phyloP scores from a whole-genome alignment of 1,140 invertebrate species.

The Orchesella cincta region DNA sequence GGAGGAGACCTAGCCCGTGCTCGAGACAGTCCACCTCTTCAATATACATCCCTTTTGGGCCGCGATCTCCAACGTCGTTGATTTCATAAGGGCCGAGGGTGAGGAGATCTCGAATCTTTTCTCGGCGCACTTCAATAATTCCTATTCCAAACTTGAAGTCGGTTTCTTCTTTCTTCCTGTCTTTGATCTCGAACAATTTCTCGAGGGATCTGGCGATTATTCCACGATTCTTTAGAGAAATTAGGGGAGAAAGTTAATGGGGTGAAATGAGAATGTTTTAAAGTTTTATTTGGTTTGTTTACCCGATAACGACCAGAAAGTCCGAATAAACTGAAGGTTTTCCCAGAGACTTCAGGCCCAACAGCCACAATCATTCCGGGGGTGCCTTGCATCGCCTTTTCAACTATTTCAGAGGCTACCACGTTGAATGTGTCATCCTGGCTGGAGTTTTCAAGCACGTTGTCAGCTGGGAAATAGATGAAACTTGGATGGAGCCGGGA shows the following conservation, averaged over 20 bases:
- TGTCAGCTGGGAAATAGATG: background rate
- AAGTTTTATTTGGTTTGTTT: constrained; percentile 2
- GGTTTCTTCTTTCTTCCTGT: background rate
- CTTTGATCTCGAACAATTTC: constrained; percentile 31
- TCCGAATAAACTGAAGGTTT: constrained; percentile 43
- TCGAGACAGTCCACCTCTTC: constrained; percentile 37
- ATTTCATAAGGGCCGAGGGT: constrained; percentile 36
- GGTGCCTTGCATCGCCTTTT: constrained; percentile 39
- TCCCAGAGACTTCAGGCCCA: constrained; percentile 40
- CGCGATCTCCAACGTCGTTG: constrained; percentile 27
- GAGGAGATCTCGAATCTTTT: constrained; percentile 42
- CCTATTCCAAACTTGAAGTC: constrained; percentile 32
- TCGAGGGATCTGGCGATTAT: constrained; percentile 37
- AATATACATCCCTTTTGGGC: constrained; percentile 36
- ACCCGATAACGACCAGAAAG: constrained; percentile 33
- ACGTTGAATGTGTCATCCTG: constrained; percentile 35
- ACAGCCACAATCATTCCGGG: constrained; percentile 39
- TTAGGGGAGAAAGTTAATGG: background rate
- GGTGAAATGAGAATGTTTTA: too few relatives aligned
- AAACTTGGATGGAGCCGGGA: background rate
- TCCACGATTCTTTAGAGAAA: constrained; percentile 39
- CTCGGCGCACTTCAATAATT: constrained; percentile 35
- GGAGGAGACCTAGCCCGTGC: constrained; percentile 36
- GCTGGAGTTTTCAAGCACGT: constrained; percentile 27
- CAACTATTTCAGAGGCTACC: constrained; percentile 35